These are phyloP conservation scores for Megalonaias nervosa DNA, from an alignment of 1,140 invertebrate species.

Conservation along the genomic window DNA sequence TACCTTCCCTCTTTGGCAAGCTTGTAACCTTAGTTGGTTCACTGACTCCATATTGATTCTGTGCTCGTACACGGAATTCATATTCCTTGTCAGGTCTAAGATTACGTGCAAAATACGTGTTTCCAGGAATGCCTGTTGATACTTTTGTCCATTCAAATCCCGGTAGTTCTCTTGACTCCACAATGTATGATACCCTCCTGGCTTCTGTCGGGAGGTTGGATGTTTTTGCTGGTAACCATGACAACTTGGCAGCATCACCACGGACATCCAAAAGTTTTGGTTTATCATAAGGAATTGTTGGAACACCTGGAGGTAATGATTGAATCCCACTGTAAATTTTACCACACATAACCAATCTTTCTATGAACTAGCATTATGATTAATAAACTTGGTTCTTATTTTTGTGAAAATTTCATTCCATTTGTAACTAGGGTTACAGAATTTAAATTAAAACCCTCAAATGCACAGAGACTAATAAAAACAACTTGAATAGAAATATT, in stretches of 20 bases:
- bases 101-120: slow-evolving; percentile 45
- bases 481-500: no score
- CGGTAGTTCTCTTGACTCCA: slow-evolving; percentile 63
- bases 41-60: slow-evolving; percentile 60
- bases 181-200: slow-evolving; percentile 52
- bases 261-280: slow-evolving; percentile 52
- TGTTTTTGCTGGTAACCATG: slow-evolving; percentile 60
- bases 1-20: slow-evolving; percentile 38
- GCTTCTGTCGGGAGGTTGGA: slow-evolving; percentile 51
- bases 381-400: no score
- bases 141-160: slow-evolving; percentile 61
- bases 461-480: no score
- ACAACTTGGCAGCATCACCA: slow-evolving; percentile 52
- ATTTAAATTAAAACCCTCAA: no score
- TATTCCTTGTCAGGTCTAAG: slow-evolving; percentile 63
- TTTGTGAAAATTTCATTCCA: no score
- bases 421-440: no score
- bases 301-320: slow-evolving; percentile 20
- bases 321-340: no score
- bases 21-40: slow-evolving; percentile 56
- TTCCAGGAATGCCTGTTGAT: slow-evolving; percentile 51
- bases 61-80: slow-evolving; percentile 59
- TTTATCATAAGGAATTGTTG: slow-evolving; percentile 57
- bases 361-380: no score
- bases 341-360: no score